Base-by-base conservation (phyloP, 2,113 vertebrate species). In the Oryzias melastigma region DNA sequence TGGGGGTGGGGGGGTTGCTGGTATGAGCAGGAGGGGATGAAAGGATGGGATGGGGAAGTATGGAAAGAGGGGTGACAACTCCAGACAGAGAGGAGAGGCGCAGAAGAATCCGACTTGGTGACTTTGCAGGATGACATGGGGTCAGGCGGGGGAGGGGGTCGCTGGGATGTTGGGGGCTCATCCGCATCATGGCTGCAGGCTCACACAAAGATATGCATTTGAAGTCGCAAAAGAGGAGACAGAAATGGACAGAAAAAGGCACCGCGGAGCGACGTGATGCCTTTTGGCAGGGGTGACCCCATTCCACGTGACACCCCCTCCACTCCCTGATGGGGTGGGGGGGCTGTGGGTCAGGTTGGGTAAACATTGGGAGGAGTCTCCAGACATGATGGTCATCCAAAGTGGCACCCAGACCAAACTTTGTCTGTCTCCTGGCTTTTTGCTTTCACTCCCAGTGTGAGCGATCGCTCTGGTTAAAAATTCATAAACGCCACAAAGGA, bases 261-360 rank as follows among this genome's bases (percentile, higher is more conserved):
- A 47, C 73, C 5, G 18, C 48, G 35, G 65, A 73, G 71, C 68
- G 68, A 83, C 50, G 71, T 52, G 78, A 87, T 90, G 83, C 83
- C 86, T 86, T 90, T 84, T 92, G 91, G 88, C 91, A 88, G 71
- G 65, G 68, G 57, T 87, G 82, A 87, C 83, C 84, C 78, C 61
- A 57, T 84, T 82, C 74, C 71, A 71, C 7, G 22, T 60, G 62
- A 45, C 49, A 10, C 14, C 52, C 47, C 58, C 19, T 20, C 3
- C 10, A 35, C 50, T 42, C 25, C 44, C 20, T 46, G 35, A 35
- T 35, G 35, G 64, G 61, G 44, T 63, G 83, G 58, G 57, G 59
- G 51, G 48, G 53, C 59, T 68, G 66, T 17, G 60, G 41, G 59
- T 52, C 0, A 29, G 68, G 48, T 8, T 45, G 75, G 61, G 52